Conservation (phyloP, 2,113 vertebrate genomes). For the Conger conger region DNA sequence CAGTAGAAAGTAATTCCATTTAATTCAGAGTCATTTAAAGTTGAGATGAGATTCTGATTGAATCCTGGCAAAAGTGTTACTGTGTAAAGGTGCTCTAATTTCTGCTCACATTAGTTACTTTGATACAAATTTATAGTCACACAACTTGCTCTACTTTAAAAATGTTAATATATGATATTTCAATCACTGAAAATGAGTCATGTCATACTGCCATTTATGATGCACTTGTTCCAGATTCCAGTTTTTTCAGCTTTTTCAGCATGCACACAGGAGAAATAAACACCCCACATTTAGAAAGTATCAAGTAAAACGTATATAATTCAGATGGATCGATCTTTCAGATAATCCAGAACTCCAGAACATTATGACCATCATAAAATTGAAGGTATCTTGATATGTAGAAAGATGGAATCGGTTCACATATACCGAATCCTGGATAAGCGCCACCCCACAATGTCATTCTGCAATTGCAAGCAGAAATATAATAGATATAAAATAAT, state of each 20-base stretch:
- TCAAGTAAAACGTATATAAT: too few relatives aligned
- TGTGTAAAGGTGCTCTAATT: neutral
- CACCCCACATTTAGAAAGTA: neutral
- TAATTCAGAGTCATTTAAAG: neutral
- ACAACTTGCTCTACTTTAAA: neutral
- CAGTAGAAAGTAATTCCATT: neutral
- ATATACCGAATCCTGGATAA: too few relatives aligned
- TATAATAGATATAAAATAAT: too few relatives aligned
- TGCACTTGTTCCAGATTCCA: neutral
- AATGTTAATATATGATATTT: neutral
- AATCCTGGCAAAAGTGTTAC: neutral
- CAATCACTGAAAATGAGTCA: too few relatives aligned
- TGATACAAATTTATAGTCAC: too few relatives aligned
- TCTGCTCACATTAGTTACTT: neutral
- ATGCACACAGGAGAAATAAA: neutral
- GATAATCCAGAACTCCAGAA: too few relatives aligned
- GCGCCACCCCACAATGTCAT: too few relatives aligned
- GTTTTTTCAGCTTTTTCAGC: neutral
- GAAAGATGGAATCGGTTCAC: too few relatives aligned
- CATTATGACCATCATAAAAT: too few relatives aligned
- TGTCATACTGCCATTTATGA: neutral
- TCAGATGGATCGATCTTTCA: too few relatives aligned
- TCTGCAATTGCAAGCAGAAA: too few relatives aligned
- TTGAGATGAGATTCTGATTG: neutral
- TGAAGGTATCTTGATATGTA: too few relatives aligned